These are phyloP conservation scores for Gouania willdenowi DNA, from an alignment of 2,797 vertebrate species.

Conservation along the genomic window DNA sequence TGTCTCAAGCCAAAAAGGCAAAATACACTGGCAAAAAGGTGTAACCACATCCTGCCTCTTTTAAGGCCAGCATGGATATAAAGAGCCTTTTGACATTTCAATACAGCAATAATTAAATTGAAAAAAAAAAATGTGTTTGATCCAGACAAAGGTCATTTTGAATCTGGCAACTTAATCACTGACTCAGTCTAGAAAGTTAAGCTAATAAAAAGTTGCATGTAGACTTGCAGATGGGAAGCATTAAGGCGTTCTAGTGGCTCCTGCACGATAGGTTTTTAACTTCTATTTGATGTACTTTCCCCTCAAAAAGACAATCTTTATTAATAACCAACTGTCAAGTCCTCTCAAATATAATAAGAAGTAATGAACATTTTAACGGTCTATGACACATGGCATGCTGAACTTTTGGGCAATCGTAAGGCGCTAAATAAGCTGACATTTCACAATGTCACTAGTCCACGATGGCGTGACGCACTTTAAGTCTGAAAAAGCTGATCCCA, in stretches of 20 bases:
- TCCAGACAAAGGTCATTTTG: slow-evolving; percentile 29
- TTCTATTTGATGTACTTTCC: too few species aligned
- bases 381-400: background rate
- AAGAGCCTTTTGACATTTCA: slow-evolving; percentile 34
- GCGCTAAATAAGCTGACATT: slow-evolving; percentile 30
- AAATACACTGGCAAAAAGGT: slow-evolving; percentile 48
- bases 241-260: slow-evolving; percentile 8
- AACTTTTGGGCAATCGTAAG: slow-evolving; percentile 29
- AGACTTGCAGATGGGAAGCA: slow-evolving; percentile 18
- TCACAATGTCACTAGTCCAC: slow-evolving; percentile 53
- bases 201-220: slow-evolving; percentile 7
- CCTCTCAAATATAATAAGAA: slow-evolving; percentile 7
- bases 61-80: slow-evolving; percentile 30
- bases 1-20: slow-evolving; percentile 24
- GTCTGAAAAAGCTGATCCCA: slow-evolving; percentile 56
- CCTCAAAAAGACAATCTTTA: background rate
- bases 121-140: too few species aligned
- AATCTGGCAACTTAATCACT: slow-evolving; percentile 28
- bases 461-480: slow-evolving; percentile 52
- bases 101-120: too few species aligned
- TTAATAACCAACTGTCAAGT: background rate
- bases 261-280: too few species aligned
- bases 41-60: slow-evolving; percentile 58
- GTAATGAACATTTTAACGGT: background rate
- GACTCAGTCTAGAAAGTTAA: slow-evolving; percentile 22